phyloP scores from a whole-genome alignment of 2,113 vertebrate species.

The Podocnemis expansa region DNA sequence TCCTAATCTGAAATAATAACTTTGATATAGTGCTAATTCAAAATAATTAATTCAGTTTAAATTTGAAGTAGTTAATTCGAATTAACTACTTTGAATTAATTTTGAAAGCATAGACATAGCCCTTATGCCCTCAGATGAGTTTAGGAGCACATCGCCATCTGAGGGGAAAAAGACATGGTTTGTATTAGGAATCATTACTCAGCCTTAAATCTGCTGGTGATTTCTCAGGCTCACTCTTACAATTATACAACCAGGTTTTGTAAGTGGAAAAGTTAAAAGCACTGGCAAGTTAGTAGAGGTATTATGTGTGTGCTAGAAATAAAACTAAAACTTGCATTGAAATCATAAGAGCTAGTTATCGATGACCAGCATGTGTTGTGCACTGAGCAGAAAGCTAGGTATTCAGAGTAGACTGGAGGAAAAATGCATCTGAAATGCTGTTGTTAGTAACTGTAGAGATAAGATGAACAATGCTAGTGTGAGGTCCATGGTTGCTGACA shows the following conservation, averaged over 20 bases:
- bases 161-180: not conserved
- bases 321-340: not conserved
- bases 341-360: conserved; percentile 8
- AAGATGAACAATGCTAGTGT: not conserved
- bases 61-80: no score
- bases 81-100: no score
- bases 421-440: not conserved
- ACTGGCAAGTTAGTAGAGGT: not conserved
- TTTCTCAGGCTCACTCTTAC: not conserved
- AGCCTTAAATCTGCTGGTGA: not conserved
- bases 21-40: no score
- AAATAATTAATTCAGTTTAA: no score
- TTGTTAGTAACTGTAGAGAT: not conserved
- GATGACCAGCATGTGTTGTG: not conserved
- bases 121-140: not conserved
- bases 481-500: not conserved
- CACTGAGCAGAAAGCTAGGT: conserved; percentile 6
- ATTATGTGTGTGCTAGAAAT: not conserved
- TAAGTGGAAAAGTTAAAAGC: not conserved
- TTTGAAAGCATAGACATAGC: no score
- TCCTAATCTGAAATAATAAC: no score
- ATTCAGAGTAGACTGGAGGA: not conserved
- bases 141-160: not conserved
- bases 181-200: not conserved
- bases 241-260: not conserved